These are phyloP conservation scores for Diuraphis noxia DNA, from an alignment of 1,140 invertebrate species.

Conservation along the genomic window DNA sequence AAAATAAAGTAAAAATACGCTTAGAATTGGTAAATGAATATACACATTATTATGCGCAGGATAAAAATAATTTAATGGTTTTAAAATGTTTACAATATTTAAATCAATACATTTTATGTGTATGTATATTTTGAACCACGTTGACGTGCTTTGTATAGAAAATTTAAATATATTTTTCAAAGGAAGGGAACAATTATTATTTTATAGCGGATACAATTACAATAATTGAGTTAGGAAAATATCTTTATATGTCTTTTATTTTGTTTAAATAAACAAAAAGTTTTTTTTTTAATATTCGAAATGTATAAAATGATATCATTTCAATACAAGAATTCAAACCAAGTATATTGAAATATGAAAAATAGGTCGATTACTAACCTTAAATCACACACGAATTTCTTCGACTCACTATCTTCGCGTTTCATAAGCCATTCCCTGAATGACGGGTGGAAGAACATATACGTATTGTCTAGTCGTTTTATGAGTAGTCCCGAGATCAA, in stretches of 20 bases:
- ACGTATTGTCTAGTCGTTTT: slow-evolving; percentile 86
- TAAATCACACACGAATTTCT: slow-evolving; percentile 87
- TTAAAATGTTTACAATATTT: neutral
- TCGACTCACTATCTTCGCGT: slow-evolving; percentile 84
- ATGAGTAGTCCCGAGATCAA: slow-evolving; percentile 82
- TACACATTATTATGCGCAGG: neutral
- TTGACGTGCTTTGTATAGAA: neutral
- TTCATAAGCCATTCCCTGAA: slow-evolving; percentile 95
- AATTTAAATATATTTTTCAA: neutral
- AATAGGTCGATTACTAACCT: slow-evolving; percentile 62
- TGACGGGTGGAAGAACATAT: slow-evolving; percentile 95
- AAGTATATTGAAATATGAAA: neutral
- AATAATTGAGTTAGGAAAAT: neutral
- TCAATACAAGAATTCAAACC: neutral
- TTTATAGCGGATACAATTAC: neutral
- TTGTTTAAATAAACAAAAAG: neutral
- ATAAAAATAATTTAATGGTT: neutral
- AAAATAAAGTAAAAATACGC: neutral
- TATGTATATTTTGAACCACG: neutral
- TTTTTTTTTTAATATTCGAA: too few relatives aligned
- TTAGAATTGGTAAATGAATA: neutral
- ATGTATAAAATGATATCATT: neutral
- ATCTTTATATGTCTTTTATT: neutral
- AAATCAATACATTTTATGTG: too few relatives aligned
- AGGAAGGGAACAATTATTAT: neutral